Evolutionary conservation across 2,888 invertebrate species (phyloP), one percentile per base, ranked within the genome.

Genomic region (Meliscaeva auricollis): DNA sequence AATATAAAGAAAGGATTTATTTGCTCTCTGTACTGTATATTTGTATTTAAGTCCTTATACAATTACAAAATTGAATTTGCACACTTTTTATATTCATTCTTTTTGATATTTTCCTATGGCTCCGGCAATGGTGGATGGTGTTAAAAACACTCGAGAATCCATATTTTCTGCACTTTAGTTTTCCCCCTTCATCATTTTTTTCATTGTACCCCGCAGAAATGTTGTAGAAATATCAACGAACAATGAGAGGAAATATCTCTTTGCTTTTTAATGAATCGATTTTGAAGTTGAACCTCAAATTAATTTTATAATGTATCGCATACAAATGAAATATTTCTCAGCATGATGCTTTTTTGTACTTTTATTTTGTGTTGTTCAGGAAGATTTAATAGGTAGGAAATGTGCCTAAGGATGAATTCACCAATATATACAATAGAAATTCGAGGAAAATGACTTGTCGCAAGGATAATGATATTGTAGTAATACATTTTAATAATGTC

Each of bases 41-140:
- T 56, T 35, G 13, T 68, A 69, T 80, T 85, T 72, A 85, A 85
- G 84, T 85, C 80, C 80, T 85, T 85, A 85, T 80, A 54, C 84
- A 85, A 85, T 85, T 85, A 85, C 72, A 56, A 85, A 85, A 85
- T 85, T 85, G 80, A 85, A 85, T 85, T 85, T 80, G 76, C 80
- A 85, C 79, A 80, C 75, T 72, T 58, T 74, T 58, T 69, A n/a
- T n/a, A n/a, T n/a, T n/a, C n/a, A n/a, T n/a, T n/a, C n/a, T 62
- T 17, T 48, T 50, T 48, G 15, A 13, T 38, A 9, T 38, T 38
- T 11, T 38, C 26, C 26, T 26, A 26, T 26, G 4, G 26, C 26
- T 26, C 26, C 26, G 38, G 9, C 11, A 9, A 38, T 38, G 38
- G 2, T 9, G 38, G 35, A 13, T 56, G 58, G 30, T 74, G 44